Base-by-base conservation (phyloP, 1,140 invertebrate species). In the Parapsyche elsis region DNA sequence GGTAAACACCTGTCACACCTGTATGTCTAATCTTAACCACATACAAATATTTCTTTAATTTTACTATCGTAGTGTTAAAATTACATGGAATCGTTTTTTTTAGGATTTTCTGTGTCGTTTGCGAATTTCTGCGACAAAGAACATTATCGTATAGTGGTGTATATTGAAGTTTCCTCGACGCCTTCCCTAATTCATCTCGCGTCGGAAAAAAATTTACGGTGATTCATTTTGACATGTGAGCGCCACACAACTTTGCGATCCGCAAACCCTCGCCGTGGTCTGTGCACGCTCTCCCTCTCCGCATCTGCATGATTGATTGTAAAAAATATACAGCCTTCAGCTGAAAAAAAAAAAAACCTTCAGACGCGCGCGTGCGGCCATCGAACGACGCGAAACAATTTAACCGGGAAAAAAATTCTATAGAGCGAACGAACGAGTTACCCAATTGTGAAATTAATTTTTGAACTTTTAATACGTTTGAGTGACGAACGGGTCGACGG, bases 161-260 rank as follows among this genome's bases (percentile, higher is more conserved):
- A 21, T 23, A 16, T 67, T 21, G 24, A 67, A 67, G 61, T 21
- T 67, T 67, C 16, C 9, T 16, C 49, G 49, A 26, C 61, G 61
- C 19, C 24, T 67, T 21, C 24, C 24, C 24, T 26, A 26, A 67
- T 67, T 21, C 24, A 23, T 67, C 61, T 67, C 24, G 9, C 24
- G 61, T 12, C 61, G 14, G 19, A 53, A 53, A 53, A 53, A 67
- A 67, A 67, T 19, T 23, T 23, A 38, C 71, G 30, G 45, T 73
- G 71, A 73, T 73, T 73, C 71, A 73, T 73, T 73, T 73, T 73
- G 71, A 73, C 71, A 24, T 73, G 45, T 73, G 71, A 73, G 61
- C 14, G 19, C 24, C 61, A 21, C 61, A 23, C 19, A 67, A 23
- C 19, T 23, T 67, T 23, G 61, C 24, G 12, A 26, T 26, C 61